Percentiles rank a stretch among this genome's conserved stretches.
Evolutionary conservation across 1,140 invertebrate genomes (phyloP).

Genomic region (Proctacanthus coquilletti): DNA sequence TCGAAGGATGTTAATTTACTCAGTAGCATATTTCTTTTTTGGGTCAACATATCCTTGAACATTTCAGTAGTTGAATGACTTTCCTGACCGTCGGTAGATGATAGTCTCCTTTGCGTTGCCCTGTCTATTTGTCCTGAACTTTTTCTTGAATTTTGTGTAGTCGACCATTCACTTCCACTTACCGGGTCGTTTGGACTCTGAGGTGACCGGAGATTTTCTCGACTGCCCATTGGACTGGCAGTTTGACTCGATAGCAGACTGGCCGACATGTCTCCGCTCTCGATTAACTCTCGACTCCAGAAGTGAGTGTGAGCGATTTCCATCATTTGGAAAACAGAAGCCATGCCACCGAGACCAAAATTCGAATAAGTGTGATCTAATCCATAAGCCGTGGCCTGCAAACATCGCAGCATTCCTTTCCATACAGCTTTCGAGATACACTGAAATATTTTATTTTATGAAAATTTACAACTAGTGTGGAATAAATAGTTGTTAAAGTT

Average conservation of each 20-base stretch:
- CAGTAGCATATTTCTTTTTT: constrained; percentile 70
- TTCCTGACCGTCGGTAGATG: constrained; percentile 33
- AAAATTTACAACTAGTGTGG: too few relatives aligned
- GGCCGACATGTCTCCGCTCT: constrained; percentile 37
- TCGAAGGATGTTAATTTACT: constrained; percentile 78
- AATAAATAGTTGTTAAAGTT: too few relatives aligned
- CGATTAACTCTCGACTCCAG: constrained; percentile 75
- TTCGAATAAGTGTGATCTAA: constrained; percentile 85
- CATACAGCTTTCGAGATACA: constrained; percentile 77
- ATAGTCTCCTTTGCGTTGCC: constrained; percentile 12
- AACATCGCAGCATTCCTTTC: constrained; percentile 91
- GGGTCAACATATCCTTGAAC: constrained; percentile 76
- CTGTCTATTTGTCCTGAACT: constrained; percentile 22
- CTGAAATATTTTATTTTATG: too few relatives aligned
- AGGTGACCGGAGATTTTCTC: constrained; percentile 53
- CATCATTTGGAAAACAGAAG: constrained; percentile 88
- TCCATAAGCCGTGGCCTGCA: constrained; percentile 78
- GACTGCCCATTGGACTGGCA: constrained; percentile 59
- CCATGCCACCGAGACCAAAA: constrained; percentile 92
- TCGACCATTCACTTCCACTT: constrained; percentile 25
- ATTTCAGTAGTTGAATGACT: constrained; percentile 67
- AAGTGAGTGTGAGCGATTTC: constrained; percentile 98
- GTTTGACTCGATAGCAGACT: constrained; percentile 28
- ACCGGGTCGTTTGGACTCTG: constrained; percentile 22
- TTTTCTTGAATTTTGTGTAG: constrained; percentile 28